Evolutionary conservation across 2,888 invertebrate species (phyloP).

Genomic region (Bedellia somnulentella): DNA sequence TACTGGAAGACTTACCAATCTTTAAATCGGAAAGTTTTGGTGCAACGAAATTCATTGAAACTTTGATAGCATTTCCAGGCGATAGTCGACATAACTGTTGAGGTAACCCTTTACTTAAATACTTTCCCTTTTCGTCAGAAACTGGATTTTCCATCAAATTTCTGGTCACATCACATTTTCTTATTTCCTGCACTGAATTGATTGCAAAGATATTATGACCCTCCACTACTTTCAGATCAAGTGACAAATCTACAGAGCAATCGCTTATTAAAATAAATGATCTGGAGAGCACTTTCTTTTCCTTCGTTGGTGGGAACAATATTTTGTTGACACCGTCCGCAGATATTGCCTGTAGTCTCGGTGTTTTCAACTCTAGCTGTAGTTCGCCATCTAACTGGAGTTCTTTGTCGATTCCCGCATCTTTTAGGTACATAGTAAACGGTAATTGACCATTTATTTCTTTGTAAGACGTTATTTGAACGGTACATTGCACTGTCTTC

Average conservation of each 20-base stretch:
- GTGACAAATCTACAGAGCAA: conserved; percentile 32
- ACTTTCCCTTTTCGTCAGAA: conserved; percentile 18
- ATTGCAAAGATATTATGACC: conserved; percentile 31
- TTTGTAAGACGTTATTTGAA: conserved; percentile 30
- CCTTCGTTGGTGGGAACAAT: conserved; percentile 27
- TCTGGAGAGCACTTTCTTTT: conserved; percentile 22
- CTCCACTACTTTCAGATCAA: conserved; percentile 28
- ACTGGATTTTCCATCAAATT: conserved; percentile 27
- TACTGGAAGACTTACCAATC: conserved; percentile 18
- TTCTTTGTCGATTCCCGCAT: conserved; percentile 30
- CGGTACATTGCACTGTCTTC: conserved; percentile 28
- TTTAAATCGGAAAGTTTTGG: conserved; percentile 27
- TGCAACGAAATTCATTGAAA: conserved; percentile 30
- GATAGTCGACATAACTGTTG: conserved; percentile 39
- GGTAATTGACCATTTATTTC: conserved; percentile 25
- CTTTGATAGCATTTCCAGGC: conserved; percentile 36
- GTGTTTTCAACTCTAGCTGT: conserved; percentile 31
- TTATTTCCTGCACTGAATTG: conserved; percentile 38
- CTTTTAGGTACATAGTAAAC: conserved; percentile 29
- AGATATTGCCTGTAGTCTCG: conserved; percentile 37
- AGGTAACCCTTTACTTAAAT: conserved; percentile 23
- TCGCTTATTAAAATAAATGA: conserved; percentile 40
- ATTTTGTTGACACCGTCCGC: conserved; percentile 36
- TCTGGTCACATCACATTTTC: conserved; percentile 34
- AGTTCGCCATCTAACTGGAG: conserved; percentile 25